Conservation (phyloP, 2,888 invertebrate species). For the Dryocosmus kuriphilus region DNA sequence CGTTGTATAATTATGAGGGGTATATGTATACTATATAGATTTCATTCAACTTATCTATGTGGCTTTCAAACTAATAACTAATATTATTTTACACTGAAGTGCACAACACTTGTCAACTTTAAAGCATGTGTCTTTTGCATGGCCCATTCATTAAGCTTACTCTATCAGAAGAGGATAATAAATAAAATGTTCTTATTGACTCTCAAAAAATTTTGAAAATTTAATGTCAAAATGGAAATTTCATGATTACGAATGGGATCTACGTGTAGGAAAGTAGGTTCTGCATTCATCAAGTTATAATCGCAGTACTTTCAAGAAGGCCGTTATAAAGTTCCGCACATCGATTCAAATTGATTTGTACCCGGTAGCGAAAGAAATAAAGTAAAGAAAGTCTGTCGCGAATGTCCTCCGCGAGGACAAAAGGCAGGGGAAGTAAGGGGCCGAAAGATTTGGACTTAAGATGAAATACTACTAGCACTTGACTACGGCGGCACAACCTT, state of each 20-base stretch:
- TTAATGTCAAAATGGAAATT: background rate
- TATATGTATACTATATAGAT: background rate
- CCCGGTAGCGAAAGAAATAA: conserved; percentile 30
- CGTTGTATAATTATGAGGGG: background rate
- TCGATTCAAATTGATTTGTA: conserved; percentile 39
- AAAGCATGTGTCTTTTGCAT: no score
- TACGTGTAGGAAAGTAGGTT: conserved; percentile 13
- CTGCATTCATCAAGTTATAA: conserved; percentile 34
- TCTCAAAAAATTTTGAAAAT: background rate
- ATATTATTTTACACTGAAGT: no score
- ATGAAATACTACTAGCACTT: conserved; percentile 34
- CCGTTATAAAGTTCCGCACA: conserved; percentile 32
- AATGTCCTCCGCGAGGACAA: conserved; percentile 31
- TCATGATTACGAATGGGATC: background rate
- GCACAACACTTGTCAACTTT: no score
- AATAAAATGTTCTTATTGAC: background rate
- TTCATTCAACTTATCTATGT: background rate
- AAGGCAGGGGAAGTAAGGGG: background rate
- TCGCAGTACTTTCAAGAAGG: conserved; percentile 20
- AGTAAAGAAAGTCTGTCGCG: conserved; percentile 33
- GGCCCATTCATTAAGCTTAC: no score
- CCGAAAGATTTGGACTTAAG: conserved; percentile 35
- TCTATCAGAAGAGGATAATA: background rate
- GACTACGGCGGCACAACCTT: conserved; percentile 37
- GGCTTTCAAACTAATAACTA: background rate